Percentiles rank a stretch among this genome's conserved stretches.
Conservation (phyloP, 2,113 vertebrate genomes). For the Chionis minor region DNA sequence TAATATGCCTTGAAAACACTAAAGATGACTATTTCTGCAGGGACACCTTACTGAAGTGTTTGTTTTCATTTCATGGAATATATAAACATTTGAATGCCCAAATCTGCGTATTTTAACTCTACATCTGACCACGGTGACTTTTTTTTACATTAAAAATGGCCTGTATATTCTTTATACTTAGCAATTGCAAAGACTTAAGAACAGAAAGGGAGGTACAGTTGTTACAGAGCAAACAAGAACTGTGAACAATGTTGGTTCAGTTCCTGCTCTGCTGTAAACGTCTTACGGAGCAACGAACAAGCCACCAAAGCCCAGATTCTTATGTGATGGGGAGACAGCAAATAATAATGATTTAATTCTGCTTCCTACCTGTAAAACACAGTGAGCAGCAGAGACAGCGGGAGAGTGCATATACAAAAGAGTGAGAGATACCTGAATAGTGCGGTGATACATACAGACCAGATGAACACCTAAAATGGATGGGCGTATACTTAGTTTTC, state of each 20-base stretch:
- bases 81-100: neutral
- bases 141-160: neutral
- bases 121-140: neutral
- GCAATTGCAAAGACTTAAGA: neutral
- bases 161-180: neutral
- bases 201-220: neutral
- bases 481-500: neutral
- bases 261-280: neutral
- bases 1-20: neutral
- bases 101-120: neutral
- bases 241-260: neutral
- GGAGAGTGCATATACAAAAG: neutral
- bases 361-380: neutral
- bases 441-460: neutral
- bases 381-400: neutral
- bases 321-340: neutral
- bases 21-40: neutral
- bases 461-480: neutral
- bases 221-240: neutral
- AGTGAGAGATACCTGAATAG: neutral
- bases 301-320: neutral
- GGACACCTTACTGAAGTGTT: neutral
- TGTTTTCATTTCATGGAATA: neutral
- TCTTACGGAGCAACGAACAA: neutral
- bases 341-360: neutral